Evolutionary conservation across 2,888 invertebrate species (phyloP), one percentile per base, ranked within the genome.

Genomic region (Acanthosepion esculentum): DNA sequence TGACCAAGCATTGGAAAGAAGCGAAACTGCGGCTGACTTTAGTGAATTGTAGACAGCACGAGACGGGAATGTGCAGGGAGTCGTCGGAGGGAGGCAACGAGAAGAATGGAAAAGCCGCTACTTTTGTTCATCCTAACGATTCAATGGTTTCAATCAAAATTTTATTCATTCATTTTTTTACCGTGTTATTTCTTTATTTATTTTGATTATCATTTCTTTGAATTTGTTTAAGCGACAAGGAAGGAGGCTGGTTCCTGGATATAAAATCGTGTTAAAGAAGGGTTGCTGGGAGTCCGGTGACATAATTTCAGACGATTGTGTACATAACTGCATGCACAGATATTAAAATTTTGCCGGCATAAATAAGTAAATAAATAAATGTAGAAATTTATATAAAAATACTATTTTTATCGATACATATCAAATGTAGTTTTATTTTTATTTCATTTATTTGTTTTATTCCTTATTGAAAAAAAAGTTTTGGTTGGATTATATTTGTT

Each of bases 21-120:
- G n/a, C 78, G 78, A 78, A 78, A 78, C 78, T 78, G 78, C 78
- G n/a, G 78, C 78, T 78, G 78, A n/a, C 78, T n/a, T 78, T 78
- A 78, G 78, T 78, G 78, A 15, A 78, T 78, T 78, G 78, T 18
- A 78, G 78, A 78, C 78, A 78, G 78, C 78, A 78, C n/a, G 78
- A 15, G n/a, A 78, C 78, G 78, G n/a, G n/a, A 78, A 78, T 78
- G 78, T 78, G n/a, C 78, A 8, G 78, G 78, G n/a, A 6, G 78
- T 78, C 78, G 33, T 78, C n/a, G 78, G 59, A 59, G 59, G 59
- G 59, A 23, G 59, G 59, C 59, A 78, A 8, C 78, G n/a, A 78
- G n/a, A 78, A 78, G 15, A 78, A 78, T 15, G n/a, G n/a, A 78
- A 78, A 78, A 15, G n/a, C n/a, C 78, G 78, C 78, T 78, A n/a